Base-by-base conservation (phyloP, 2,797 vertebrate species). In the Arrhamphus sclerolepis region DNA sequence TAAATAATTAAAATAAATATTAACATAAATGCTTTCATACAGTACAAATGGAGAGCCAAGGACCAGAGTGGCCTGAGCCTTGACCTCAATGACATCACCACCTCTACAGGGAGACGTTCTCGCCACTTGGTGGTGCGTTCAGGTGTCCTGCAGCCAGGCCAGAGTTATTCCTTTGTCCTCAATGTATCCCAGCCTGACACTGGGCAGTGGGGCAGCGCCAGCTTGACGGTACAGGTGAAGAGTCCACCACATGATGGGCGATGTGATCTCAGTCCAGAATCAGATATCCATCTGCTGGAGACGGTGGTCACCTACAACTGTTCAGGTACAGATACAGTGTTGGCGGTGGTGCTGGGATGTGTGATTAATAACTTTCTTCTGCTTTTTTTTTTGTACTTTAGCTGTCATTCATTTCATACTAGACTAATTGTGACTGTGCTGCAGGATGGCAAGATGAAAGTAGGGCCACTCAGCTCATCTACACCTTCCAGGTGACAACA, bases 221-320 rank as follows among this genome's bases (percentile, higher is more conserved):
- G 90, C 49, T 66, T 93, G 49, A 86, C 11, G 0, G 46, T 93
- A 14, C 66, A 29, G 6, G 75, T 81, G 0, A 87, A 80, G 65
- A 77, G 43, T 42, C 89, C 87, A 2, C 94, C 93, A 17, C 69
- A 62, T 0, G 90, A 91, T n/a, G 94, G 93, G 16, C 26, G 56
- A 6, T 95, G 94, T 81, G 78, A 78, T 11, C 72, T 94, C 20
- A 81, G 66, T 28, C 90, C 92, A 4, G 78, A 86, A 7, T 69
- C 78, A 22, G 75, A 70, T 46, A 67, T 93, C 44, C 74, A 40
- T 52, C 80, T 87, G 29, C 72, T 93, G 67, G 89, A 93, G 76
- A 91, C 92, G 0, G 53, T 69, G 4, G 86, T 94, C 50, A 89
- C 83, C 24, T 93, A 89, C 67, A 89, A 77, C 71, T 95, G 93